These are phyloP conservation scores for Tetramorium parvispinum DNA, from an alignment of 1,140 invertebrate genomes.

Conservation along the genomic window DNA sequence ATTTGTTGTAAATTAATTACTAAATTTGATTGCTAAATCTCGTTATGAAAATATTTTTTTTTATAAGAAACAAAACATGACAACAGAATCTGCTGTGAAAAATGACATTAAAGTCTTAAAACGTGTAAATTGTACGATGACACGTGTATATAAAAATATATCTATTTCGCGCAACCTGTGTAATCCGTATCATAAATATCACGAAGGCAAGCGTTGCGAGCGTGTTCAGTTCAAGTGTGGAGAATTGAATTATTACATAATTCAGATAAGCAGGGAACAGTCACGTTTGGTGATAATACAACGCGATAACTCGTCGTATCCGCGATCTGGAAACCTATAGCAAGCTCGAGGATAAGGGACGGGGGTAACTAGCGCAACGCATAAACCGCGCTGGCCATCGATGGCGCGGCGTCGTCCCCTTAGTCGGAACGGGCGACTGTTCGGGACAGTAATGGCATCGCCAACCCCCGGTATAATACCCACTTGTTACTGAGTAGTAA, in stretches of 20 bases:
- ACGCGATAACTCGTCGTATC: conserved; percentile 25
- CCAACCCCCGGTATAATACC: conserved; percentile 73
- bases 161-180: neutral
- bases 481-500: conserved; percentile 79
- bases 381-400: conserved; percentile 57
- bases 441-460: conserved; percentile 65
- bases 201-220: neutral
- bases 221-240: neutral
- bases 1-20: neutral
- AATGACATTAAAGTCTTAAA: neutral
- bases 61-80: neutral
- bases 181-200: neutral
- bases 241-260: conserved; percentile 9
- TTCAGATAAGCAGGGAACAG: neutral
- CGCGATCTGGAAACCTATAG: conserved; percentile 37
- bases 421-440: conserved; percentile 52
- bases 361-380: conserved; percentile 7
- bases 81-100: neutral
- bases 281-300: neutral
- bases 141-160: neutral
- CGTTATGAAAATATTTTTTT: neutral
- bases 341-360: neutral
- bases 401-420: conserved; percentile 56
- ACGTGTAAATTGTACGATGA: neutral
- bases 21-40: neutral